Evolutionary conservation across 2,113 vertebrate genomes (phyloP), one percentile per base, ranked within the genome.

Genomic region (Gasterosteus aculeatus): DNA sequence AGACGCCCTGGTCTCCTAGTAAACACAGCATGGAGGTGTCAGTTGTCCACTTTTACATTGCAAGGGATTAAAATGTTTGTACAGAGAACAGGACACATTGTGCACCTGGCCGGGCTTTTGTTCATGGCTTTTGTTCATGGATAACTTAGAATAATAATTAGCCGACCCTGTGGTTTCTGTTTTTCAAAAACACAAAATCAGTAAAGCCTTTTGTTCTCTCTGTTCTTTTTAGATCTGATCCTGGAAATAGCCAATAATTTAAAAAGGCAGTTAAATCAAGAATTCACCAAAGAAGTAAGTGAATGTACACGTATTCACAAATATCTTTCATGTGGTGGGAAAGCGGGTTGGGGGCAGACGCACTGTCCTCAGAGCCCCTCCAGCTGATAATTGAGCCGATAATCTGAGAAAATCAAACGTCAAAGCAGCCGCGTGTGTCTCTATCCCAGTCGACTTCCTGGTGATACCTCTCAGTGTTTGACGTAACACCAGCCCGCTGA

Each of bases 211-310:
- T 38, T 64, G 16, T 29, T 63, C 22, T 71, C 15, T 57, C 8
- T 18, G 1, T 64, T 84, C 57, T 72, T 44, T 64, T 19, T 54
- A 95, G 94, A 91, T 71, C 71, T 95, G 68, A 29, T 94, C 66
- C 11, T 89, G 44, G 35, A 39, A 42, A 0, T 87, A 0, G 8
- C 85, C 29, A 1, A 74, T 6, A 3, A 78, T 3, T 0, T 1
- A 18, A 0, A 7, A 2, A 7, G 1, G 44, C 1, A 0, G 42
- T 10, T 16, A n/a, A 5, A 77, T 41, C 5, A 63, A 62, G 82
- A 80, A 1, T 3, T 31, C 10, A 26, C 88, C 33, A 88, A 75
- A 71, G 1, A 91, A 78, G 94, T 95, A 85, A 87, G 91, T 71
- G 10, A 70, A 38, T 26, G 10, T 10, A 26, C 18, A 56, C 14